Conservation (phyloP, 30 jellyfish, hydroid and myxozoan genomes). For the Cassiopea andromeda region DNA sequence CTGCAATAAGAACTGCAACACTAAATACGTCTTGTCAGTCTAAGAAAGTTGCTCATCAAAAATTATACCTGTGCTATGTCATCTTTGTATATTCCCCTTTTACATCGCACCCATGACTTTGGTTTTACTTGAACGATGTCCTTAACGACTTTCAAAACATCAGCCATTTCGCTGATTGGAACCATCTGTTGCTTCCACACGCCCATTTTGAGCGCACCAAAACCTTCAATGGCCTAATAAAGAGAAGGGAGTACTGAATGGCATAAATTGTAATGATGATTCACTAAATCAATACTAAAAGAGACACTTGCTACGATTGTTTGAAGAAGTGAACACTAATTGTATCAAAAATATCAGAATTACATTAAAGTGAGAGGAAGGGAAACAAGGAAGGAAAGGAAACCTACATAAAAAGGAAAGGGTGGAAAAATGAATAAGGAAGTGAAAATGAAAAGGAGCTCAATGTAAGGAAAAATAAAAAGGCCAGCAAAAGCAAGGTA, state of each 20-base stretch:
- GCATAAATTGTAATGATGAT: neutral
- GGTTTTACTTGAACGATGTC: conserved; percentile 90
- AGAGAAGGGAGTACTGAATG: neutral
- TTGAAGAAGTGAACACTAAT: too few relatives aligned
- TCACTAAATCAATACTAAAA: neutral
- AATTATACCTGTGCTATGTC: conserved; percentile 95
- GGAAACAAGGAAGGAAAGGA: too few relatives aligned
- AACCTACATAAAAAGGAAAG: too few relatives aligned
- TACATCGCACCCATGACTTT: conserved; percentile 97
- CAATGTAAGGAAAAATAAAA: too few relatives aligned
- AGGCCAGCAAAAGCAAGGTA: too few relatives aligned
- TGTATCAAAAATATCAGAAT: too few relatives aligned
- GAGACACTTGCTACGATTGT: too few relatives aligned
- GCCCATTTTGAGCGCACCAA: conserved; percentile 94
- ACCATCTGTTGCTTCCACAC: conserved; percentile 98
- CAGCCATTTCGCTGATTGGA: conserved; percentile 98
- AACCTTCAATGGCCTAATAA: conserved; percentile 97
- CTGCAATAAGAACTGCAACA: too few relatives aligned
- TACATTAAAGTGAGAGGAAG: too few relatives aligned
- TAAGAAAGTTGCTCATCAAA: neutral
- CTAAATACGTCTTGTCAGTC: too few relatives aligned
- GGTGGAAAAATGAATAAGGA: too few relatives aligned
- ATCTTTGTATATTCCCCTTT: conserved; percentile 93
- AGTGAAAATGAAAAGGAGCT: too few relatives aligned
- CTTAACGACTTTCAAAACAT: conserved; percentile 96